Evolutionary conservation across 2,113 vertebrate species (phyloP), one percentile per base, ranked within the genome.

Genomic region (Stomatorhinus ivindoensis): DNA sequence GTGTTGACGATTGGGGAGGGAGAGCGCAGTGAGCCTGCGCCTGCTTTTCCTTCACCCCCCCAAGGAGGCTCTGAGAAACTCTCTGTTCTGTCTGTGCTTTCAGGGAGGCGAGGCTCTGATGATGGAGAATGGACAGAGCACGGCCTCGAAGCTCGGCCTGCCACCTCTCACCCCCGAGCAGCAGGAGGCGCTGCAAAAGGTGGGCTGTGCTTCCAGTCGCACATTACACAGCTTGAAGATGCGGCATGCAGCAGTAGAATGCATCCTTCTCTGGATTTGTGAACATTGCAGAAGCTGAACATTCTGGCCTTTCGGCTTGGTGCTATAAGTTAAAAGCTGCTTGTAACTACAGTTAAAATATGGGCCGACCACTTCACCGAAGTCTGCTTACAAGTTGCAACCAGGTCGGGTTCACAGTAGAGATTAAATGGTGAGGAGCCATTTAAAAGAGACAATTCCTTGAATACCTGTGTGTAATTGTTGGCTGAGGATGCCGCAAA

Each of bases 171-270:
- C 98, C 89, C 97, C 97, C 0, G 98, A 99, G 93, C 98, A 99
- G 95, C 98, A 99, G 95, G 98, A 99, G 95, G 98, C 98, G 91
- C 97, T 99, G 87, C 98, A 99, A 94, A 98, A 97, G 96, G 98
- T 99, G 96, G 93, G 96, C 39, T 35, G 21, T 31, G 48, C 58
- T 9, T 13, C n/a, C 21, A 3, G 11, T 27, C 6, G 10, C 44
- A 19, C 55, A n/a, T n/a, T 3, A n/a, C 13, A 42, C 51, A 46
- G 24, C 31, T 8, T 35, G 3, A 31, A 19, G 35, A 35, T 39
- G 0, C 7, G 1, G 9, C 46, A 9, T 47, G 17, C 13, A 21
- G 4, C 65, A 73, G 31, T 15, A 42, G 17, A 80, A 80, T 35
- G 35, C 35, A 42, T 35, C 35, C 31, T 80, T 0, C 31, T 19